Percentiles rank a stretch among this genome's conserved stretches.
Evolutionary conservation across 2,797 vertebrate genomes (phyloP).

Genomic region (Acanthornis magna): DNA sequence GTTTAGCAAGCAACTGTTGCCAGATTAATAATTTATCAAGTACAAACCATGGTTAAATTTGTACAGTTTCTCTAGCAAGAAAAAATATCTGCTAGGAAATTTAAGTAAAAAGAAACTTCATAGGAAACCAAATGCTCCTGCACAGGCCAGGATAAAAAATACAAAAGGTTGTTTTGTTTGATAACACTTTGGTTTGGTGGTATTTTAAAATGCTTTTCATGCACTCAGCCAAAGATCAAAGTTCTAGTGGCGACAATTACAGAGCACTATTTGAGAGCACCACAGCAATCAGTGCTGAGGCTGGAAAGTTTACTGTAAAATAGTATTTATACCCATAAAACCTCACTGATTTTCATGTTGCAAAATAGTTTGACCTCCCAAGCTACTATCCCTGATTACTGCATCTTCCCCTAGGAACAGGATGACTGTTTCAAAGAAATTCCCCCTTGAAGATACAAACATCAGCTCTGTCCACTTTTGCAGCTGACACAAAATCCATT

Average conservation of each 20-base stretch:
- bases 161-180: not conserved
- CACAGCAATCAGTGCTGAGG: not conserved
- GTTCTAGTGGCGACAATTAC: not conserved
- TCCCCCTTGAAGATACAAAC: not conserved
- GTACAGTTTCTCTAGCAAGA: not conserved
- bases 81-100: not conserved
- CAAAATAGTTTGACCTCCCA: not conserved
- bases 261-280: not conserved
- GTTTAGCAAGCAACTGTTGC: conserved; percentile 21
- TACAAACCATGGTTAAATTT: conserved; percentile 4
- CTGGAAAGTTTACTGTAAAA: conserved; percentile 6
- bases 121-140: not conserved
- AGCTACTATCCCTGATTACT: not conserved
- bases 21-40: conserved; percentile 49
- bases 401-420: not conserved
- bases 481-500: not conserved
- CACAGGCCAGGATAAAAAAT: not conserved
- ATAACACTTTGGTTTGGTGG: not conserved
- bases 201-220: conserved; percentile 14
- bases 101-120: not conserved
- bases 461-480: not conserved
- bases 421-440: not conserved
- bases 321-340: not conserved
- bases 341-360: not conserved
- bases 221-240: not conserved